Base-by-base conservation (phyloP, 30 jellyfish, hydroid and myxozoan species). In the Turritopsis dohrnii region DNA sequence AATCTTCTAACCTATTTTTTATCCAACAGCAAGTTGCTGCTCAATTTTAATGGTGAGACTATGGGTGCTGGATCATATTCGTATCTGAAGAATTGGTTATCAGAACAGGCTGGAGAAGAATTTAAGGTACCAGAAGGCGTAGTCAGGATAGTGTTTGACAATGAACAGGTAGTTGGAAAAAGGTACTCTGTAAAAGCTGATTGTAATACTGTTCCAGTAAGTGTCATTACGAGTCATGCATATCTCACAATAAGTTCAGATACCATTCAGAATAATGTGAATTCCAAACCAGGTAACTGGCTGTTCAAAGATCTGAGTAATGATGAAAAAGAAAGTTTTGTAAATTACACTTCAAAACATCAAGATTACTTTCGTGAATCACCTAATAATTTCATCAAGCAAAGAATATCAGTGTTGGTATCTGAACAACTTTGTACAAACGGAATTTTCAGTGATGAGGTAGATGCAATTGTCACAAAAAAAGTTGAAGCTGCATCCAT, bases 81-180 rank as follows among this genome's bases (percentile, higher is more conserved):
- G 18, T 52, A 28, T 74, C 24, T 83, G 28, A 65, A 52, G 27
- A 73, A 72, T 17, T 83, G 90, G 90, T 7, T 83, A 17, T 29
- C 79, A 16, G 18, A 29, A 8, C 79, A 29, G 65, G 86, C 90
- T 1, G 53, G 8, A 23, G 25, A 28, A 17, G 86, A 65, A 30
- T 13, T 31, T 16, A 16, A 53, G 30, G 26, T 72, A 28, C 87
- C 90, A 16, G 7, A 31, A 20, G 90, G 90, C 8, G 30, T 83
- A 1, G 80, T 72, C 9, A 71, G 81, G 52, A 30, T 65, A 53
- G 90, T 30, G 16, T 83, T 83, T 52, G 90, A 83, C 29, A 83
- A 83, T 53, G 90, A 83, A 22, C 90, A 83, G 74, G 90, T 83
- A 1, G 52, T 83, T 21, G 90, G 90, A 8, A 83, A 83, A 72